Evolutionary conservation across 2,113 vertebrate genomes (phyloP).

Genomic region (Myodes glareolus): DNA sequence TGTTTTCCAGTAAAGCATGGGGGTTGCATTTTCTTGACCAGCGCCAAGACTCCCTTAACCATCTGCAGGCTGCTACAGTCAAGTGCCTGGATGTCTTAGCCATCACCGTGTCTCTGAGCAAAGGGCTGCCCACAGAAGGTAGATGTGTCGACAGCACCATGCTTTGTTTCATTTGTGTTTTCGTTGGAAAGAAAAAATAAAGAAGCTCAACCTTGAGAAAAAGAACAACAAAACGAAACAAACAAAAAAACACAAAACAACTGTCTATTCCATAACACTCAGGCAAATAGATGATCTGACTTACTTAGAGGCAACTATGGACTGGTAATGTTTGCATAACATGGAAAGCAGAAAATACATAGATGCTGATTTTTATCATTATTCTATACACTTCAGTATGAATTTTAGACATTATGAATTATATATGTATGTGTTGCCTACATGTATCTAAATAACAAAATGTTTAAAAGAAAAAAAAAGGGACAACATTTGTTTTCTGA

Average conservation of each 20-base stretch:
- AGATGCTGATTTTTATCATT: conserved; percentile 46
- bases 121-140: background rate
- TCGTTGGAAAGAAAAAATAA: background rate
- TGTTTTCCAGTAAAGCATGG: background rate
- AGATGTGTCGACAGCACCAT: background rate
- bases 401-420: background rate
- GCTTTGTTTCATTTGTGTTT: background rate
- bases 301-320: background rate
- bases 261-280: background rate
- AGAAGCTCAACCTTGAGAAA: background rate
- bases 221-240: background rate
- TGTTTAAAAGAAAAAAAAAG: too few relatives aligned
- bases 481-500: background rate
- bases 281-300: background rate
- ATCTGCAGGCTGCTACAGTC: background rate
- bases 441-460: background rate
- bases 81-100: background rate
- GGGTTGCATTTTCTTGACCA: background rate
- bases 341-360: background rate
- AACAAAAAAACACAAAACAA: background rate
- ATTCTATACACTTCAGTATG: background rate
- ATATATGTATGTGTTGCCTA: background rate
- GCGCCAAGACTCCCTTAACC: background rate
- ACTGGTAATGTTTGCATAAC: conserved; percentile 15
- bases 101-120: background rate